phyloP scores from a whole-genome alignment of 2,797 vertebrate species.

The Catharus ustulatus region DNA sequence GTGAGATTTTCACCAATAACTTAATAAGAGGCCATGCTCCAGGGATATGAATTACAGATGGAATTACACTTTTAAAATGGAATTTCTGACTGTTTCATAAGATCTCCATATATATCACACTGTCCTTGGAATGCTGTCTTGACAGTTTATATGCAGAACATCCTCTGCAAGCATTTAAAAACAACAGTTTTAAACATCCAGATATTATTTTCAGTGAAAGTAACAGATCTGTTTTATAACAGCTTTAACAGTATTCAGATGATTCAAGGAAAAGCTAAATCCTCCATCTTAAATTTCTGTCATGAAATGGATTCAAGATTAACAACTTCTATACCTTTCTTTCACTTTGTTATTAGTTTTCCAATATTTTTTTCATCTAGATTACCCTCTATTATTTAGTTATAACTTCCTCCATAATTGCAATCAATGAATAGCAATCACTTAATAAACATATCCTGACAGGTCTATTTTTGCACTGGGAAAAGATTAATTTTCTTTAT shows the following conservation, averaged over 20 bases:
- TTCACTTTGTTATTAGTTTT: slow-evolving; percentile 60
- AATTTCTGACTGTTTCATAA: slow-evolving; percentile 7
- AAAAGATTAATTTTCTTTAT: slow-evolving; percentile 78
- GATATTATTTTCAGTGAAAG: neutral
- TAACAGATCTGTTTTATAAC: slow-evolving; percentile 25
- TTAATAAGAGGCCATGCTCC: neutral
- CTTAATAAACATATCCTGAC: slow-evolving; percentile 75
- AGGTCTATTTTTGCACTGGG: slow-evolving; percentile 75
- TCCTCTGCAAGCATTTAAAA: neutral
- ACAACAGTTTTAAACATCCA: neutral
- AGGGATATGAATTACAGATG: neutral
- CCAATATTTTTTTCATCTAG: slow-evolving; percentile 48
- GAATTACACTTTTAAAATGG: neutral
- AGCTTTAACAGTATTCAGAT: neutral
- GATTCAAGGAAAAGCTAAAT: slow-evolving; percentile 5
- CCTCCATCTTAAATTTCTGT: neutral
- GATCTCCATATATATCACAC: neutral
- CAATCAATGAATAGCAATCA: slow-evolving; percentile 74
- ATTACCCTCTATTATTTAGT: slow-evolving; percentile 67
- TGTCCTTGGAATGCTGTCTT: neutral
- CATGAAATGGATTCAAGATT: slow-evolving; percentile 31
- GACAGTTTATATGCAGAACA: neutral
- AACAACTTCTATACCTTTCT: slow-evolving; percentile 3
- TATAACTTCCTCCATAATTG: slow-evolving; percentile 74
- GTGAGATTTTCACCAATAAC: neutral